Evolutionary conservation across 2,888 invertebrate species (phyloP).

Genomic region (Temnothorax rugatulus): DNA sequence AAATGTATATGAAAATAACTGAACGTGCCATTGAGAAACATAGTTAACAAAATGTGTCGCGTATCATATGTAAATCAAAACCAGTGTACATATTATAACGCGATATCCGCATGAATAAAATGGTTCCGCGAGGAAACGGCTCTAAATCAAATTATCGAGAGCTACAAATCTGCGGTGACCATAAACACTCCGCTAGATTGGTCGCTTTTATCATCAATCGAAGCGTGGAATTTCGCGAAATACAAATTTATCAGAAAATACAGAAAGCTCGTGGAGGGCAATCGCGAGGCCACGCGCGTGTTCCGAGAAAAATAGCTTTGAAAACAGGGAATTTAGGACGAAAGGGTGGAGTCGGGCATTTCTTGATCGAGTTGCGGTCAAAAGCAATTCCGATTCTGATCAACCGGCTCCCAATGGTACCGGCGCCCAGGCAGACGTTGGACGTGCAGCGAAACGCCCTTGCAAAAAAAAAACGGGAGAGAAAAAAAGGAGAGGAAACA

Average conservation of each 20-base stretch:
- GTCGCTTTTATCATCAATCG: background rate
- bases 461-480: constrained; percentile 44
- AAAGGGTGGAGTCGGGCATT: constrained; percentile 49
- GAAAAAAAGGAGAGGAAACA: constrained; percentile 36
- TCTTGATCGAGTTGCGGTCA: constrained; percentile 61
- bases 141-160: constrained; percentile 25
- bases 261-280: background rate
- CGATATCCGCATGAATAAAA: constrained; percentile 19
- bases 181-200: constrained; percentile 15
- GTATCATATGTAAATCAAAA: constrained; percentile 25
- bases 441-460: constrained; percentile 61
- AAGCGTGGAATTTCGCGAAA: background rate
- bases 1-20: constrained; percentile 22
- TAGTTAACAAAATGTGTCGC: constrained; percentile 13
- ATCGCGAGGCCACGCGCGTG: constrained; percentile 7
- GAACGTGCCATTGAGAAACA: background rate
- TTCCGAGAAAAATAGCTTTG: constrained; percentile 40
- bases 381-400: constrained; percentile 70
- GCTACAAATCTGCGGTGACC: background rate
- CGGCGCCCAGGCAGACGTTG: constrained; percentile 59
- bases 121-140: constrained; percentile 8
- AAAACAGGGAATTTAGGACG: constrained; percentile 43
- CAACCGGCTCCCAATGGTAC: constrained; percentile 31
- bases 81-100: constrained; percentile 6
- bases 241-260: constrained; percentile 34